Percentiles rank a stretch among this genome's conserved stretches.
Evolutionary conservation across 1,140 invertebrate species (phyloP).

Genomic region (Chironomus tepperi): DNA sequence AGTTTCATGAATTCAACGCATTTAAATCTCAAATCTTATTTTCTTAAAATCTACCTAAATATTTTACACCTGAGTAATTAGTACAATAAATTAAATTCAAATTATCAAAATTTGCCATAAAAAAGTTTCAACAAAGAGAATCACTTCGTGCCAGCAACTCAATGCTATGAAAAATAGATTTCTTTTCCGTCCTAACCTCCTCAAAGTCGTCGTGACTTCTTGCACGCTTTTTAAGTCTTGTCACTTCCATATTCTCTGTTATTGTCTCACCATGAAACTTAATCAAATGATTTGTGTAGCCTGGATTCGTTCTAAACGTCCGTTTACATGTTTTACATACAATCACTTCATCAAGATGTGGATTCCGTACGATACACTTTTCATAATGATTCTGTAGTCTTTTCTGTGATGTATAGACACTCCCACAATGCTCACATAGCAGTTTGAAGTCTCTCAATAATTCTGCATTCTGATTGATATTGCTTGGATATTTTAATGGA

Average conservation of each 20-base stretch:
- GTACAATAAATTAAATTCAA: too few species aligned
- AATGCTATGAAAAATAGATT: slow-evolving; percentile 3
- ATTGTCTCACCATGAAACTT: not conserved
- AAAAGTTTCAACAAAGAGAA: not conserved
- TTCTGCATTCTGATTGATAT: not conserved
- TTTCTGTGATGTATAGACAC: not conserved
- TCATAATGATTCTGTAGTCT: not conserved
- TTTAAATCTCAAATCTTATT: too few species aligned
- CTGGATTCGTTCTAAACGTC: not conserved
- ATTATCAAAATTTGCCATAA: too few species aligned
- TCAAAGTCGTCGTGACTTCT: not conserved
- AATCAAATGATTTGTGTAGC: not conserved
- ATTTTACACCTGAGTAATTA: too few species aligned
- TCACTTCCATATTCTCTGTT: not conserved
- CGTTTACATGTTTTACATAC: not conserved
- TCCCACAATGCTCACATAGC: not conserved
- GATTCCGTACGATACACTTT: not conserved
- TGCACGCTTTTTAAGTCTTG: not conserved
- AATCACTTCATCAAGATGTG: not conserved
- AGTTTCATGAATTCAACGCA: too few species aligned
- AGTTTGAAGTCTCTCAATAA: not conserved
- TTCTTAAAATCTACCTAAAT: too few species aligned
- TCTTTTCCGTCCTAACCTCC: not conserved
- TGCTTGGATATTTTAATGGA: not conserved
- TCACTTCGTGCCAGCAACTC: not conserved